These are phyloP conservation scores for Chymomyza caudatula DNA, from an alignment of 2,888 invertebrate genomes.

Conservation along the genomic window DNA sequence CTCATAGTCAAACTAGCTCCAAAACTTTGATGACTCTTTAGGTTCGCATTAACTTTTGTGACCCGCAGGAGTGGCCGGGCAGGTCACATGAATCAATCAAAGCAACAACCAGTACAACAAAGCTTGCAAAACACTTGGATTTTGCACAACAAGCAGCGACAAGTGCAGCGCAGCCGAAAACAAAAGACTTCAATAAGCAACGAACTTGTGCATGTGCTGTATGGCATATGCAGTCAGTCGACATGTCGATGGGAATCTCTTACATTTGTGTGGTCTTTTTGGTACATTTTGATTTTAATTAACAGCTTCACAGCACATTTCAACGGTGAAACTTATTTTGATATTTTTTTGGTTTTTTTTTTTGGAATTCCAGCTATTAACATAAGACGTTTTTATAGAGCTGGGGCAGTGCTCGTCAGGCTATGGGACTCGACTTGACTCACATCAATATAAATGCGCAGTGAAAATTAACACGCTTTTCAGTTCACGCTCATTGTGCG, in stretches of 20 bases:
- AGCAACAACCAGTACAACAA: constrained; percentile 50
- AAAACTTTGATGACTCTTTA: neutral
- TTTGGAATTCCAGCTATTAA: constrained; percentile 50
- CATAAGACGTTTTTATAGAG: constrained; percentile 48
- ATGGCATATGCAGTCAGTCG: neutral
- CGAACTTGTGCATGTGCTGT: constrained; percentile 19
- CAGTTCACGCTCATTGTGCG: constrained; percentile 56
- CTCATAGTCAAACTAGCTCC: constrained; percentile 63
- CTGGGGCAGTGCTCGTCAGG: neutral
- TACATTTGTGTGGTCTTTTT: constrained; percentile 48
- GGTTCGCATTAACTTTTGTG: constrained; percentile 6
- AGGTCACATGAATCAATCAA: constrained; percentile 58
- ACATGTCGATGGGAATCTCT: constrained; percentile 40
- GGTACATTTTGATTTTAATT: constrained; percentile 62
- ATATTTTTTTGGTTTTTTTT: no score
- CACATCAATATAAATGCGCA: constrained; percentile 56
- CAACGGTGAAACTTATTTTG: constrained; percentile 64
- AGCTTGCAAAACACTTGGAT: constrained; percentile 57
- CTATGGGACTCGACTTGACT: neutral
- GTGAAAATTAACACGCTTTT: constrained; percentile 73
- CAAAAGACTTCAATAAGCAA: constrained; percentile 52
- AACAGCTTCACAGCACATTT: constrained; percentile 68
- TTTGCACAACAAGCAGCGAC: constrained; percentile 36
- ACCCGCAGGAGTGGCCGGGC: constrained; percentile 58
- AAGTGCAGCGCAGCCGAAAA: constrained; percentile 45